A percentile compares a stretch with the other conserved stretches of the same genome.
phyloP scores from a whole-genome alignment of 2,113 vertebrate species.

The Neoarius graeffei region DNA sequence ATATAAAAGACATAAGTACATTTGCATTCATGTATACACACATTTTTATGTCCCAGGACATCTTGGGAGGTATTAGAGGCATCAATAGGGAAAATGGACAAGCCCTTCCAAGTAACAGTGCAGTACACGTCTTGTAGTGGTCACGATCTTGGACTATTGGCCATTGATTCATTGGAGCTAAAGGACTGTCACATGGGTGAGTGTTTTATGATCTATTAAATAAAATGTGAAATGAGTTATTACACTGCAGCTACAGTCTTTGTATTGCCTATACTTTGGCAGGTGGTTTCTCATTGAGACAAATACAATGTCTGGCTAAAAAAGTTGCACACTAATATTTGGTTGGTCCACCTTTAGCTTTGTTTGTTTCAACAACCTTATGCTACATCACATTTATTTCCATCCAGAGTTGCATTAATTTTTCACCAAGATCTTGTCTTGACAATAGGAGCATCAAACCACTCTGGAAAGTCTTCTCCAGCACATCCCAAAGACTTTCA shows the following conservation, averaged over 20 bases:
- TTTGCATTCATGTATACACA: background rate
- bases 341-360: too few relatives aligned
- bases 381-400: too few relatives aligned
- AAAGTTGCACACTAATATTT: too few relatives aligned
- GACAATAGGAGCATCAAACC: too few relatives aligned
- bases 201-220: slow-evolving; percentile 12
- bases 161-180: slow-evolving; percentile 79
- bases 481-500: too few relatives aligned
- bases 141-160: slow-evolving; percentile 63
- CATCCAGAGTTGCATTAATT: too few relatives aligned
- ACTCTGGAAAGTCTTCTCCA: too few relatives aligned
- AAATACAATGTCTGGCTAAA: too few relatives aligned
- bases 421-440: too few relatives aligned
- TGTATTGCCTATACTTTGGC: background rate
- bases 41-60: slow-evolving; percentile 61
- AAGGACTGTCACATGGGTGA: slow-evolving; percentile 77
- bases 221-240: background rate
- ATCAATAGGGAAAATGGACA: slow-evolving; percentile 74
- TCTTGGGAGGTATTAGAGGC: slow-evolving; percentile 77
- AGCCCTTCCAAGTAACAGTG: slow-evolving; percentile 79
- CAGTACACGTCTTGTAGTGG: slow-evolving; percentile 75
- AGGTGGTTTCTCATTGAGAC: background rate
- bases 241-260: background rate
- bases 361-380: too few relatives aligned
- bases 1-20: background rate